These are phyloP conservation scores for Cotesia glomerata DNA, from an alignment of 1,140 invertebrate genomes.

Conservation along the genomic window DNA sequence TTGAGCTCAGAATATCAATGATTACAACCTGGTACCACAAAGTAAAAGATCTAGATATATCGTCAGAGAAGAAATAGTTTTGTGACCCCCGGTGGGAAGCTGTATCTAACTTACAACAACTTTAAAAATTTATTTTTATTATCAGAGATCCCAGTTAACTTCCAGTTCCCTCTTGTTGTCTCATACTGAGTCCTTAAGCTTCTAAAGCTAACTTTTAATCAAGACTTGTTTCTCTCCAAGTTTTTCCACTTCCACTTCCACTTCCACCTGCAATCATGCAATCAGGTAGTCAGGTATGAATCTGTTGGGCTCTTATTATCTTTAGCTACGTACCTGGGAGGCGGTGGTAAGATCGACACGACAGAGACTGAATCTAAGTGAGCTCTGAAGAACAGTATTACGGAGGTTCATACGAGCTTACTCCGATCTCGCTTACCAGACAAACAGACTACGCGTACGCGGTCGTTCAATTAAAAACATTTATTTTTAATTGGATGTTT, in stretches of 20 bases:
- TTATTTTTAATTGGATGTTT: no score
- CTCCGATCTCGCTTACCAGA: constrained; percentile 42
- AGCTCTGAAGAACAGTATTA: constrained; percentile 18
- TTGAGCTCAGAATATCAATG: no score
- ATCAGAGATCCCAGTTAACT: no score
- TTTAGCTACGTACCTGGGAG: constrained; percentile 48
- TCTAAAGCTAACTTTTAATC: no score
- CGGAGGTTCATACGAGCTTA: not conserved
- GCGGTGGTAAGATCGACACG: constrained; percentile 46
- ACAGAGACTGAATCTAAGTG: constrained; percentile 16
- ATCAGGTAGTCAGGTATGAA: not conserved
- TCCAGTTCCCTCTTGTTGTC: no score
- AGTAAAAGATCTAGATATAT: no score
- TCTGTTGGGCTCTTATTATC: not conserved
- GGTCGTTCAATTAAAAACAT: constrained; percentile 35
- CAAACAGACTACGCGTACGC: constrained; percentile 49
- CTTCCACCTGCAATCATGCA: not conserved
- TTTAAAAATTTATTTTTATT: no score
- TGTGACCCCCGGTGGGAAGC: no score
- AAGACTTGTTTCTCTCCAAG: not conserved
- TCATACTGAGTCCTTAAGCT: no score
- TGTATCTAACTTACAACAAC: no score
- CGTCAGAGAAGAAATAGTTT: no score
- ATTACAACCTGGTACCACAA: no score
- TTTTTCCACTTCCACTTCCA: not conserved